Percentiles rank a stretch among this genome's conserved stretches.
These are phyloP conservation scores for Autographa gamma DNA, from an alignment of 2,888 invertebrate species.

Conservation along the genomic window DNA sequence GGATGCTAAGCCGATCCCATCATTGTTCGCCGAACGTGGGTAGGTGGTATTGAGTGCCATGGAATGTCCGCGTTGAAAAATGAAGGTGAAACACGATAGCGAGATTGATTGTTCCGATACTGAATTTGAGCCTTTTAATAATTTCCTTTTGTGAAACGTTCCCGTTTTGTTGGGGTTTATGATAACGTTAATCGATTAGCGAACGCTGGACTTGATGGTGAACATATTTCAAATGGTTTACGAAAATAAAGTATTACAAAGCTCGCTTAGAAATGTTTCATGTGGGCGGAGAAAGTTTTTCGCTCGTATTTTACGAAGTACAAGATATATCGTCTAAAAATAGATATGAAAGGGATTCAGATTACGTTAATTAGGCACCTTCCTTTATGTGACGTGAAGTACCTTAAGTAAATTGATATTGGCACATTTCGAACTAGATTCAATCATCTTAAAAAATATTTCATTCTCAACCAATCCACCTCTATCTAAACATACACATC, in stretches of 20 bases:
- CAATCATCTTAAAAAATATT: too few relatives aligned
- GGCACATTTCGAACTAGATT: too few relatives aligned
- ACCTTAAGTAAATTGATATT: too few relatives aligned
- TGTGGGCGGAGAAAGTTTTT: background rate
- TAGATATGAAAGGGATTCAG: background rate
- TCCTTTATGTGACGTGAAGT: too few relatives aligned
- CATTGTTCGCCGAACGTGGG: constrained; percentile 66
- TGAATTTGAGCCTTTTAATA: constrained; percentile 51
- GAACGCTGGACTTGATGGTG: background rate
- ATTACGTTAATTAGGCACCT: background rate
- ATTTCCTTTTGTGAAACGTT: constrained; percentile 52
- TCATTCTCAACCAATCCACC: too few relatives aligned
- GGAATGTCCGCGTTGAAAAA: constrained; percentile 56
- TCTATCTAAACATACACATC: background rate
- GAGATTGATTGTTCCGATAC: constrained; percentile 59
- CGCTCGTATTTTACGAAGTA: background rate
- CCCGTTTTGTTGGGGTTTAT: constrained; percentile 36
- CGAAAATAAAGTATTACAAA: background rate
- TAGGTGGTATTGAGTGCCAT: constrained; percentile 46
- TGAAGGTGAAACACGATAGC: constrained; percentile 58
- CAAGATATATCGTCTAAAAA: background rate
- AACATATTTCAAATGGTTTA: constrained; percentile 1
- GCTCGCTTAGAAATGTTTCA: background rate
- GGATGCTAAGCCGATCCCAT: constrained; percentile 71
- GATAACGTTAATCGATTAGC: constrained; percentile 6